Percentiles rank a stretch among this genome's conserved stretches.
Conservation (phyloP, 2,888 invertebrate species). For the Sceliomorpha sp. region DNA sequence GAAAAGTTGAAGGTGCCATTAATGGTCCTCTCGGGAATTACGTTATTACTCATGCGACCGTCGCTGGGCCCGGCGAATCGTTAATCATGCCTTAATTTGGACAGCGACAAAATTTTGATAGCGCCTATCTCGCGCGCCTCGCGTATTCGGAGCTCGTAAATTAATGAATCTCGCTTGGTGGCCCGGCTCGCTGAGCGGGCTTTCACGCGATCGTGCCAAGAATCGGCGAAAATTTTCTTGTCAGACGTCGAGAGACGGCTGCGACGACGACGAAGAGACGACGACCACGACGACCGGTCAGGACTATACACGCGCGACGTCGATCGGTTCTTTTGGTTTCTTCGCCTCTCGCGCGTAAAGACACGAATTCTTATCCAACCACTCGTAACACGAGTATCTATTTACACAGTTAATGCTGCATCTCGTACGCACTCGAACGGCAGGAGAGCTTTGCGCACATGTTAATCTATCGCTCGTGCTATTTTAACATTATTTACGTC, state of each 20-base stretch:
- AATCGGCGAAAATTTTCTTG: conserved; percentile 13
- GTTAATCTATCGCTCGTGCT: conserved; percentile 53
- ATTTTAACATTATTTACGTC: conserved; percentile 64
- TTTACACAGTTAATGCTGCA: conserved; percentile 76
- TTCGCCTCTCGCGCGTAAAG: conserved; percentile 59
- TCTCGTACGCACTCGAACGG: conserved; percentile 59
- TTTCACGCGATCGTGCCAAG: conserved; percentile 16
- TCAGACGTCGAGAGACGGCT: conserved; percentile 1
- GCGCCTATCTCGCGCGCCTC: conserved; percentile 48
- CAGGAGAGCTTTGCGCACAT: conserved; percentile 57
- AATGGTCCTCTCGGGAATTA: conserved; percentile 13
- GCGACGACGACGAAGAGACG: too few relatives aligned
- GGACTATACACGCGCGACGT: conserved; percentile 35
- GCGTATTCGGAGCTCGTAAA: conserved; percentile 48
- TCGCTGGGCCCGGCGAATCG: conserved; percentile 20
- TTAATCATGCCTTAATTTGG: conserved; percentile 55
- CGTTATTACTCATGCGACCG: conserved; percentile 28
- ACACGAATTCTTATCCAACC: conserved; percentile 68
- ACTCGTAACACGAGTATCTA: conserved; percentile 66
- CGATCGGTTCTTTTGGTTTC: conserved; percentile 53
- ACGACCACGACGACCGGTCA: background rate
- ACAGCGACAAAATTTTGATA: conserved; percentile 58
- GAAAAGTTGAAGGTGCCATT: conserved; percentile 2
- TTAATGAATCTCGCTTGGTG: conserved; percentile 53
- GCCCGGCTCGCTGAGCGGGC: conserved; percentile 46